These are phyloP conservation scores for Gorsachius goisagi DNA, from an alignment of 2,113 vertebrate genomes.

Conservation along the genomic window DNA sequence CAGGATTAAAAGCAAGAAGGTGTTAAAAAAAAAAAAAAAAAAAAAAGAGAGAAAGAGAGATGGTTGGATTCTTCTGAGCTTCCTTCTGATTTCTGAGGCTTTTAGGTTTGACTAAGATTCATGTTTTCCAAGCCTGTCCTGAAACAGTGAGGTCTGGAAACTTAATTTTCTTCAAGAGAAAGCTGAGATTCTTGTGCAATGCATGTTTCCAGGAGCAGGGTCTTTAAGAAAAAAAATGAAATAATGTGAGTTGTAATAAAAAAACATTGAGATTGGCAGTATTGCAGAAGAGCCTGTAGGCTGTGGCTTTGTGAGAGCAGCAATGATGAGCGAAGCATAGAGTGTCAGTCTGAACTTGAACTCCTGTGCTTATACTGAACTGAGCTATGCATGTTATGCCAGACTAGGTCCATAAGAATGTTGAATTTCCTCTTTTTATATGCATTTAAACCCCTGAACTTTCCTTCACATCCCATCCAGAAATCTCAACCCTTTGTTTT, in stretches of 20 bases:
- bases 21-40: neutral
- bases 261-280: neutral
- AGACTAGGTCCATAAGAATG: neutral
- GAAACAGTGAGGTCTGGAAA: slow-evolving; percentile 12
- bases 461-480: neutral
- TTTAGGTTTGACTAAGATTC: neutral
- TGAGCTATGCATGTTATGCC: neutral
- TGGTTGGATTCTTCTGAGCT: neutral
- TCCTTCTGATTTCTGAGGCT: neutral
- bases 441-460: neutral
- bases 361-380: neutral
- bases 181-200: neutral
- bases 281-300: neutral
- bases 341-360: neutral
- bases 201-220: neutral
- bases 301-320: neutral
- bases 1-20: neutral
- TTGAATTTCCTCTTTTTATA: neutral
- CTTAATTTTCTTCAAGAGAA: slow-evolving; percentile 20
- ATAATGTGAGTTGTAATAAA: neutral
- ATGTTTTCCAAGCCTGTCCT: slow-evolving; percentile 20
- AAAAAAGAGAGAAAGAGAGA: rapidly evolving
- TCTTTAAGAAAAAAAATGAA: neutral
- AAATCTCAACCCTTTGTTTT: neutral
- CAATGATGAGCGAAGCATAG: neutral